A percentile compares a stretch with the other conserved stretches of the same genome.
phyloP scores from a whole-genome alignment of 2,888 invertebrate genomes.

The Drosophila tanythrix region DNA sequence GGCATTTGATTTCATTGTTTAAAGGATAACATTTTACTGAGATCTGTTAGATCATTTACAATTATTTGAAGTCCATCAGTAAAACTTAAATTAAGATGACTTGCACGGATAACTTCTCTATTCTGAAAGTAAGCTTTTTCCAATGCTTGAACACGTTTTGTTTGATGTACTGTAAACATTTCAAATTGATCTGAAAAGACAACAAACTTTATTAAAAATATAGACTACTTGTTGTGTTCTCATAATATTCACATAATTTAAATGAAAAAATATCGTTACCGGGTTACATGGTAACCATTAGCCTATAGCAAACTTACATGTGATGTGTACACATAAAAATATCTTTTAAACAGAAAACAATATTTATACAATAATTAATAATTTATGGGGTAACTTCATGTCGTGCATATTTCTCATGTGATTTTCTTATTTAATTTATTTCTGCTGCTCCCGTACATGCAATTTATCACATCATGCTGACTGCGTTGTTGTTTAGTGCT shows the following conservation, averaged over 20 bases:
- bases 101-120: neutral
- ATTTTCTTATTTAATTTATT: conserved; percentile 4
- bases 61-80: neutral
- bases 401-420: neutral
- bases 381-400: neutral
- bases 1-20: neutral
- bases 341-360: neutral
- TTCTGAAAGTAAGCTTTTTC: neutral
- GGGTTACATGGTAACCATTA: too few species aligned
- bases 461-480: conserved; percentile 38
- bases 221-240: neutral
- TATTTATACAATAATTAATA: neutral
- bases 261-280: too few species aligned
- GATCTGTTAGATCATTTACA: neutral
- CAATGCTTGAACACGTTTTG: neutral
- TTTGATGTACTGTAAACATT: neutral
- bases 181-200: neutral
- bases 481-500: conserved; percentile 17
- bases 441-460: conserved; percentile 21
- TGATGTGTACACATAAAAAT: neutral
- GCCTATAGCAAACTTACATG: neutral
- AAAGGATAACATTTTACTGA: neutral
- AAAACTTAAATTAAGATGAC: neutral
- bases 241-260: neutral
- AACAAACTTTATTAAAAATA: neutral